Percentiles rank a stretch among this genome's conserved stretches.
Evolutionary conservation across 1,140 invertebrate genomes (phyloP).

Genomic region (Callitettix versicolor): DNA sequence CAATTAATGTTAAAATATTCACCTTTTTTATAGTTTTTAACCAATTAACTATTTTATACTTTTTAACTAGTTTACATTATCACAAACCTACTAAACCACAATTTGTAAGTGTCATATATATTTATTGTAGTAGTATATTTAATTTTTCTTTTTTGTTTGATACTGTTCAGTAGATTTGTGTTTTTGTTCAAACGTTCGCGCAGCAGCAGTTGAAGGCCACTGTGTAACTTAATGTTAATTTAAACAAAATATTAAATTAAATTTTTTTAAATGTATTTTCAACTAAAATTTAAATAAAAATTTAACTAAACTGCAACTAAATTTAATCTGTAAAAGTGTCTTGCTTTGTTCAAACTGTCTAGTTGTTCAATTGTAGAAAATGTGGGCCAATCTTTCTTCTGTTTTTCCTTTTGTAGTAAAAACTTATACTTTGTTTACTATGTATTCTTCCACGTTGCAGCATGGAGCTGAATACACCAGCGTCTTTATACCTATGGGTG

Average conservation of each 20-base stretch:
- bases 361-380: constrained; percentile 16
- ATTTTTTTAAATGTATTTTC: constrained; percentile 20
- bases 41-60: no score
- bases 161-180: constrained; percentile 1
- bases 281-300: constrained; percentile 11
- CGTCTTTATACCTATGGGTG: constrained; percentile 35
- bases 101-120: constrained; percentile 7
- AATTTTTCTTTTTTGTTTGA: neutral
- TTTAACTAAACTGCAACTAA: constrained; percentile 35
- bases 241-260: constrained; percentile 8
- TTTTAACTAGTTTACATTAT: no score
- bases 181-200: neutral
- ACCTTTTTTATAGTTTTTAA: no score
- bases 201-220: constrained; percentile 14
- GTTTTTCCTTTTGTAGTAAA: constrained; percentile 12
- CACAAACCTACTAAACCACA: no score
- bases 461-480: constrained; percentile 8
- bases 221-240: neutral
- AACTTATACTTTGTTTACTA: neutral
- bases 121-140: neutral
- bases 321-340: constrained; percentile 2
- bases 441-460: constrained; percentile 9
- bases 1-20: no score
- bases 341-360: constrained; percentile 22
- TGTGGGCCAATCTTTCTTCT: constrained; percentile 15